phyloP scores from a whole-genome alignment of 2,797 vertebrate genomes.

The Gymnothorax reevesii region DNA sequence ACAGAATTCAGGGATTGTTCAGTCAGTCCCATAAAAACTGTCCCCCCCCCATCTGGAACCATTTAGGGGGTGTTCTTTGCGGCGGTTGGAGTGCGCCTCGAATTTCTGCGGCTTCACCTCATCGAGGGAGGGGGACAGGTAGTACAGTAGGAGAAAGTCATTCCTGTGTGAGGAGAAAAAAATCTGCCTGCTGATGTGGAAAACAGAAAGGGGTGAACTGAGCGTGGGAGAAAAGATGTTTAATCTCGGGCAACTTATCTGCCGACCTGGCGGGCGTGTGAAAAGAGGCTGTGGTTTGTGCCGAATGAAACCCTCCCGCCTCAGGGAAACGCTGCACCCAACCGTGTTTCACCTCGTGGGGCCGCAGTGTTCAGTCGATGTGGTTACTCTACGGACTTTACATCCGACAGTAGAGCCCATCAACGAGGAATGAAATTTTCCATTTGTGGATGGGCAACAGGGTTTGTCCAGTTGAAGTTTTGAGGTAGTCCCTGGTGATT shows the following conservation, averaged over 20 bases:
- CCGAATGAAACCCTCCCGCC: too few species aligned
- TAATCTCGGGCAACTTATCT: too few species aligned
- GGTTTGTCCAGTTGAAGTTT: not conserved
- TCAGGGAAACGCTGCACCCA: too few species aligned
- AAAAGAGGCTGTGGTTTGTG: too few species aligned
- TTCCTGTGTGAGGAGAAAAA: not conserved
- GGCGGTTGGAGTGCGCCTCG: not conserved
- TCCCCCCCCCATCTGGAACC: constrained; percentile 4
- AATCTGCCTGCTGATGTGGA: constrained; percentile 18
- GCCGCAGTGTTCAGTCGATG: too few species aligned
- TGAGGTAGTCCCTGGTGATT: not conserved
- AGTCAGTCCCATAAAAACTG: not conserved
- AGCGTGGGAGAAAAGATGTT: not conserved
- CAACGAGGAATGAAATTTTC: not conserved
- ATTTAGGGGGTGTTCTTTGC: not conserved
- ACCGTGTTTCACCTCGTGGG: too few species aligned
- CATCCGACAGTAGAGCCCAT: too few species aligned
- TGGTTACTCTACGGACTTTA: too few species aligned
- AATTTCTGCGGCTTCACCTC: not conserved
- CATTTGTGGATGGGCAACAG: not conserved
- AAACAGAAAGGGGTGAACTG: constrained; percentile 33
- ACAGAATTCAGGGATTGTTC: not conserved
- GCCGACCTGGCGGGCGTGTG: too few species aligned
- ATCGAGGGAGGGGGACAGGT: too few species aligned
- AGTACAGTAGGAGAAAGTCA: not conserved